Evolutionary conservation across 2,797 vertebrate genomes (phyloP).

Genomic region (Podarcis siculus): DNA sequence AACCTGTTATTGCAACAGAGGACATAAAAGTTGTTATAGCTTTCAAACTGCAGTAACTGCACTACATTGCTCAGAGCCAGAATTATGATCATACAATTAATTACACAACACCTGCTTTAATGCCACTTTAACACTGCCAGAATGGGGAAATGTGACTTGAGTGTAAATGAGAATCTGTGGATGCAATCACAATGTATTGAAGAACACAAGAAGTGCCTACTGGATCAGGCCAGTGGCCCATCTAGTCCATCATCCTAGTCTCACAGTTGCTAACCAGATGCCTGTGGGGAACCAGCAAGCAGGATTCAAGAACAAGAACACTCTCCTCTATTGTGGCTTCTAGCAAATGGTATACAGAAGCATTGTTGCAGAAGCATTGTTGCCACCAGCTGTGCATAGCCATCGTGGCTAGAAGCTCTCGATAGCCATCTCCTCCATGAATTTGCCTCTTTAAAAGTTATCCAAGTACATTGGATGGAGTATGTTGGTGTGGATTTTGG

Average conservation of each 20-base stretch:
- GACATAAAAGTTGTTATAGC: constrained; percentile 26
- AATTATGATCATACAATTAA: constrained; percentile 29
- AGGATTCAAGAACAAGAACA: too few relatives aligned
- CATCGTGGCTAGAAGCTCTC: too few relatives aligned
- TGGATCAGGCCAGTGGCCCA: too few relatives aligned
- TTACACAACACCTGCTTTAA: constrained; percentile 34
- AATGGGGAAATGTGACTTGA: constrained; percentile 10
- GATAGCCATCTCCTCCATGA: too few relatives aligned
- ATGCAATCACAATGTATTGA: neutral
- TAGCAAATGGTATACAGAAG: too few relatives aligned
- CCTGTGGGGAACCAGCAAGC: too few relatives aligned
- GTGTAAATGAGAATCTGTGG: neutral
- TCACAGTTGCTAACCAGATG: too few relatives aligned
- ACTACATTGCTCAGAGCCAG: constrained; percentile 17
- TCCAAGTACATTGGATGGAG: neutral
- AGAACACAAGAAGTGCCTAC: too few relatives aligned
- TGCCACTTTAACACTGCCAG: constrained; percentile 16
- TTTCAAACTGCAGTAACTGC: constrained; percentile 19
- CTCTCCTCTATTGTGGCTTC: too few relatives aligned
- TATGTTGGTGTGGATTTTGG: neutral
- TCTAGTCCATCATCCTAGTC: too few relatives aligned
- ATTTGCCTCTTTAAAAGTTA: too few relatives aligned
- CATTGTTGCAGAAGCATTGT: too few relatives aligned
- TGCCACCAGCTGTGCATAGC: neutral
- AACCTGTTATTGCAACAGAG: constrained; percentile 11